These are phyloP conservation scores for Porites cylindrica DNA, from an alignment of 92 coral and sea anemone species.

Conservation along the genomic window DNA sequence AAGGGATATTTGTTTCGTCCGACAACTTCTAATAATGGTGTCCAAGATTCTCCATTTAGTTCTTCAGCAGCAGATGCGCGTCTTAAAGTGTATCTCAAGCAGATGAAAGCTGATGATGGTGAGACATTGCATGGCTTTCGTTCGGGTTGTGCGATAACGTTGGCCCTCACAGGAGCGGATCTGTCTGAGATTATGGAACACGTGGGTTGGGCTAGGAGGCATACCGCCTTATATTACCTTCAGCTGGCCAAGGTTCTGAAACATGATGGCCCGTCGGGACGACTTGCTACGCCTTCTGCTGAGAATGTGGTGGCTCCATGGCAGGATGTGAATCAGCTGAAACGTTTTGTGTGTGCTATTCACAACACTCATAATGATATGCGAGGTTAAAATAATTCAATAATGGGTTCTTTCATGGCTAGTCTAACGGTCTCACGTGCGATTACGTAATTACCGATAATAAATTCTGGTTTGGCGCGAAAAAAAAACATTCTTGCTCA, in stretches of 20 bases:
- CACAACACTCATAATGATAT: too few relatives aligned
- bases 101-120: slow-evolving; percentile 57
- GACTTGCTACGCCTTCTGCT: neutral
- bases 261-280: slow-evolving; percentile 14
- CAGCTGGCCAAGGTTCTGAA: slow-evolving; percentile 14
- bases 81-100: slow-evolving; percentile 46
- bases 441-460: too few relatives aligned
- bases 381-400: too few relatives aligned
- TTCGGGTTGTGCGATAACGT: slow-evolving; percentile 54
- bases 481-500: too few relatives aligned
- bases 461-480: too few relatives aligned
- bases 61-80: slow-evolving; percentile 58
- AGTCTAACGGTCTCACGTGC: too few relatives aligned
- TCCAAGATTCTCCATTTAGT: slow-evolving; percentile 37
- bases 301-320: too few relatives aligned
- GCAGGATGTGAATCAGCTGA: too few relatives aligned
- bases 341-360: too few relatives aligned
- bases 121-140: slow-evolving; percentile 65
- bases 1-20: slow-evolving; percentile 20
- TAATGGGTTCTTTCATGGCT: too few relatives aligned
- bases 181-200: slow-evolving; percentile 47
- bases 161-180: slow-evolving; percentile 23
- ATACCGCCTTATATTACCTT: slow-evolving; percentile 13
- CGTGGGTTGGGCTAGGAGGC: slow-evolving; percentile 50
- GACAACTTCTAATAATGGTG: slow-evolving; percentile 25